phyloP scores from a whole-genome alignment of 2,797 vertebrate genomes.

The Mallotus villosus region DNA sequence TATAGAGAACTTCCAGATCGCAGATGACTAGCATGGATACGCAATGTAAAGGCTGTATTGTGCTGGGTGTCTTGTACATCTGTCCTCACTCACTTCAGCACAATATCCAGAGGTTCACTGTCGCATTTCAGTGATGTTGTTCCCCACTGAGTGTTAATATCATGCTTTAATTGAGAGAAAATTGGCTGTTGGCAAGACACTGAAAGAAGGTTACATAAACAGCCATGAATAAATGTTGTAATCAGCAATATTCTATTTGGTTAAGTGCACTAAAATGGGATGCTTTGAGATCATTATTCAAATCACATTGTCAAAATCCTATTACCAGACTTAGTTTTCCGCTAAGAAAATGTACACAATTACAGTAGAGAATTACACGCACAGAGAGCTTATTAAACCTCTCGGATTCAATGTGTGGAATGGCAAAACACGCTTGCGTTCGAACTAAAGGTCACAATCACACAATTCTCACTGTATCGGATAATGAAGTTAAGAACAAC shows the following conservation, averaged over 20 bases:
- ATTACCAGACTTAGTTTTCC: constrained; percentile 82
- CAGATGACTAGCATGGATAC: constrained; percentile 25
- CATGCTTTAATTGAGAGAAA: constrained; percentile 86
- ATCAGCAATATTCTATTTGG: constrained; percentile 84
- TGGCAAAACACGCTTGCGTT: too few species aligned
- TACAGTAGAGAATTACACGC: constrained; percentile 74
- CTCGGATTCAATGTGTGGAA: constrained; percentile 47
- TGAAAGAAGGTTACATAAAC: constrained; percentile 80
- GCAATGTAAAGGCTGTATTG: background rate
- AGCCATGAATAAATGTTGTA: constrained; percentile 83
- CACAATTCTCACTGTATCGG: too few species aligned
- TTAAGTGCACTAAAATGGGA: constrained; percentile 84
- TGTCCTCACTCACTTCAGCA: constrained; percentile 69
- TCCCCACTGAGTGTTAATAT: constrained; percentile 81
- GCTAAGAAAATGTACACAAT: constrained; percentile 78
- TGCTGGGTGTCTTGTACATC: constrained; percentile 42
- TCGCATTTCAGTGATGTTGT: constrained; percentile 75
- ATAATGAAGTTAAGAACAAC: too few species aligned
- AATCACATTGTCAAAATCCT: constrained; percentile 85
- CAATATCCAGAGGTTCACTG: constrained; percentile 76
- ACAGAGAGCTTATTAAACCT: constrained; percentile 64
- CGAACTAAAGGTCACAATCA: too few species aligned
- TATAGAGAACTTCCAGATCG: background rate
- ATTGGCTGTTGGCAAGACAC: constrained; percentile 83
- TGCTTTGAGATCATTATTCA: constrained; percentile 87